phyloP scores from a whole-genome alignment of 2,888 invertebrate genomes.

The Drosophila emarginata region DNA sequence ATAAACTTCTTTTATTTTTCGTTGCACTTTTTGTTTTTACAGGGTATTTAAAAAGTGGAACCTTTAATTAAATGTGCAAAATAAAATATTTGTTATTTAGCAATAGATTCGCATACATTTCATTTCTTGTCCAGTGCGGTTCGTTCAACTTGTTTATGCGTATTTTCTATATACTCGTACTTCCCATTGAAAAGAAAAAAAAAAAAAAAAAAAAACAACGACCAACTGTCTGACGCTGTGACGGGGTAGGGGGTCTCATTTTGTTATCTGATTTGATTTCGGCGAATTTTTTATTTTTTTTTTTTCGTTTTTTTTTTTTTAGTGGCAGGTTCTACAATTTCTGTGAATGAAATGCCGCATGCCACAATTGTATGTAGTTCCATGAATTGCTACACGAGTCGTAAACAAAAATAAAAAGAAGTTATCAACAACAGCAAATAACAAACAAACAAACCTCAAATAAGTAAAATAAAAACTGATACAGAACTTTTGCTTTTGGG shows the following conservation, averaged over 20 bases:
- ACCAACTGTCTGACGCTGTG: not conserved
- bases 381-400: constrained; percentile 67
- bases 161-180: constrained; percentile 18
- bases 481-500: constrained; percentile 34
- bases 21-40: not conserved
- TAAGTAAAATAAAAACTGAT: not conserved
- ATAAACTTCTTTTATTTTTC: constrained; percentile 4
- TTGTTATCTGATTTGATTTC: constrained; percentile 57
- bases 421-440: constrained; percentile 2
- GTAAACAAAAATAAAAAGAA: constrained; percentile 35
- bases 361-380: constrained; percentile 44
- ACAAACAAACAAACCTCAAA: not conserved
- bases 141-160: constrained; percentile 61
- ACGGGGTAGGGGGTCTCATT: constrained; percentile 3
- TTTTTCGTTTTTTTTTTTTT: not conserved
- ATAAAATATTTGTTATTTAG: constrained; percentile 3
- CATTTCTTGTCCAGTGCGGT: constrained; percentile 37
- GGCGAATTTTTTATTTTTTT: constrained; percentile 30
- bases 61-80: not conserved
- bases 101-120: constrained; percentile 16
- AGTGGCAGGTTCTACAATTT: constrained; percentile 41
- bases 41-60: not conserved
- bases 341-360: constrained; percentile 70
- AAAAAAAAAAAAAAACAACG: not conserved
- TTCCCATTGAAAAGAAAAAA: not conserved